These are phyloP conservation scores for Dryadula phaetusa DNA, from an alignment of 2,888 invertebrate species.

Conservation along the genomic window DNA sequence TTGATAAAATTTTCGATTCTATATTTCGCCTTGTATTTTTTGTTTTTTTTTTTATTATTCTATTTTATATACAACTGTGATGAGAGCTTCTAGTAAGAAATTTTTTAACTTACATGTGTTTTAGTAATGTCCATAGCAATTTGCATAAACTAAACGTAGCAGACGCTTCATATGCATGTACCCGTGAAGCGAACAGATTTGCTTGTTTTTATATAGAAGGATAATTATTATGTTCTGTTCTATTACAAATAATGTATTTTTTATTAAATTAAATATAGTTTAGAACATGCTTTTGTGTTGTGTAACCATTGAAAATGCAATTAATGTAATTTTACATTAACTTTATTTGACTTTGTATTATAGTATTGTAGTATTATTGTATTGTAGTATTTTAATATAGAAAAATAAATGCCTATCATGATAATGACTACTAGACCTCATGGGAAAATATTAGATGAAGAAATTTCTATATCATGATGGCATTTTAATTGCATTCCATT, in stretches of 20 bases:
- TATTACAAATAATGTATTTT: not conserved
- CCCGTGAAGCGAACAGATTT: not conserved
- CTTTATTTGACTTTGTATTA: not conserved
- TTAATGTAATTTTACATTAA: not conserved
- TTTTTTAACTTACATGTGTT: not conserved
- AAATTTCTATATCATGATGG: not conserved
- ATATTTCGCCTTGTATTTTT: not conserved
- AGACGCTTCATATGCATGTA: constrained; percentile 2
- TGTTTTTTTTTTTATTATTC: not conserved
- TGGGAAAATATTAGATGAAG: not conserved
- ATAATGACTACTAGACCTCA: not conserved
- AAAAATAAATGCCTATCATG: not conserved
- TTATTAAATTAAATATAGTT: not conserved
- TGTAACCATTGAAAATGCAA: too few species aligned
- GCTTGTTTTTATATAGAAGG: too few species aligned
- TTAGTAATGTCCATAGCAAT: not conserved
- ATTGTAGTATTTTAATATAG: too few species aligned
- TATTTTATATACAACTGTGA: too few species aligned
- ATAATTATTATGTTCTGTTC: too few species aligned
- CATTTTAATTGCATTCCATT: constrained; percentile 18
- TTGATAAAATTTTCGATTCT: too few species aligned
- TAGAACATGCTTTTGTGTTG: not conserved
- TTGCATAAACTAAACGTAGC: not conserved
- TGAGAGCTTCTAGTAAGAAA: not conserved
- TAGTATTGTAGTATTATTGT: too few species aligned